phyloP scores from a whole-genome alignment of 2,113 vertebrate species.

The Diglossa brunneiventris region DNA sequence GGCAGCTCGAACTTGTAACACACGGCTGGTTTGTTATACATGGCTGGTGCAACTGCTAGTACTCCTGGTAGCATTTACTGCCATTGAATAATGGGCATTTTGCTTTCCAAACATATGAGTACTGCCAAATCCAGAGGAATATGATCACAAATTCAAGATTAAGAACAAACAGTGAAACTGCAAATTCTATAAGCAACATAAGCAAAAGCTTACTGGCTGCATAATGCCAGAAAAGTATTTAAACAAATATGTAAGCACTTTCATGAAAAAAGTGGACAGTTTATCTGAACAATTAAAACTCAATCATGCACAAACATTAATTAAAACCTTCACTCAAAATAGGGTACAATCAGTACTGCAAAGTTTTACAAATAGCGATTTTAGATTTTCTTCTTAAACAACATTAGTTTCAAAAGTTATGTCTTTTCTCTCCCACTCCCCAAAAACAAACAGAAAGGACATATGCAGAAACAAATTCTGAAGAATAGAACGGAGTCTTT shows the following conservation, averaged over 20 bases:
- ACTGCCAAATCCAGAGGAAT: background rate
- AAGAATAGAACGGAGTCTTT: background rate
- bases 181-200: constrained; percentile 3
- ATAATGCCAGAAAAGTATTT: background rate
- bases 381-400: background rate
- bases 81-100: background rate
- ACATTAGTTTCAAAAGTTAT: background rate
- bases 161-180: background rate
- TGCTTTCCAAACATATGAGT: background rate
- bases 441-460: background rate
- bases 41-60: background rate
- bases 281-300: background rate
- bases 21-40: background rate
- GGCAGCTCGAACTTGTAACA: background rate
- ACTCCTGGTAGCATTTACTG: background rate
- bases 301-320: background rate
- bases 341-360: background rate
- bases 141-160: background rate
- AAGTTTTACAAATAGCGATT: background rate
- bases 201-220: background rate
- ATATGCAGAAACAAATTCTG: background rate
- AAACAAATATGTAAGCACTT: background rate
- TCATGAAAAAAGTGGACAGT: background rate
- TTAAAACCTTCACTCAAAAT: background rate
- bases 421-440: background rate